phyloP scores from a whole-genome alignment of 2,888 invertebrate genomes.

The Microctonus brassicae region DNA sequence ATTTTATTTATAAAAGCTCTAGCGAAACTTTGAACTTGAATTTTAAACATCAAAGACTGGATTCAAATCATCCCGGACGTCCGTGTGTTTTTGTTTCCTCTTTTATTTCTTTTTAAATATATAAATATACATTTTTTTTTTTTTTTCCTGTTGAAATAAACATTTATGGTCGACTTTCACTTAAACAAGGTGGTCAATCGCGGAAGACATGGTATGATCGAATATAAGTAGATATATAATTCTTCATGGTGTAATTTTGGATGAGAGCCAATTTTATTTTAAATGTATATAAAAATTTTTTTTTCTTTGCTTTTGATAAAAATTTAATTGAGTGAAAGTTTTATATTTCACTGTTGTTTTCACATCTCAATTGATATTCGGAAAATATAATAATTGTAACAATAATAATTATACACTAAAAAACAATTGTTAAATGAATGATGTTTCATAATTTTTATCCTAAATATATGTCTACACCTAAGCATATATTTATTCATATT shows the following conservation, averaged over 20 bases:
- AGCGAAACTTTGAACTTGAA: conserved; percentile 22
- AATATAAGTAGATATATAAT: conserved; percentile 16
- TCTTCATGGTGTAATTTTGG: too few species aligned
- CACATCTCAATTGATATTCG: background rate
- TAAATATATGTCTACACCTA: background rate
- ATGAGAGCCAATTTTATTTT: background rate
- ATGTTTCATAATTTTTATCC: background rate
- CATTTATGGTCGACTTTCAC: conserved; percentile 31
- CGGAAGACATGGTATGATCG: conserved; percentile 6
- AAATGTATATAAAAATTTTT: background rate
- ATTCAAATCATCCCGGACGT: conserved; percentile 9
- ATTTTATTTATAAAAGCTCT: background rate
- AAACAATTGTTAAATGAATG: background rate
- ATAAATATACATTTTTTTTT: background rate
- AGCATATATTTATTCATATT: background rate
- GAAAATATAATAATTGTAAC: background rate
- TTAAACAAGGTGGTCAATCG: conserved; percentile 15
- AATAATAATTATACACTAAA: background rate
- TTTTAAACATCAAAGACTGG: conserved; percentile 5
- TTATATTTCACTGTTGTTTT: too few species aligned
- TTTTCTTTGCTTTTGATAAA: background rate
- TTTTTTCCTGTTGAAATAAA: background rate
- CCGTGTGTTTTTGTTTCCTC: background rate
- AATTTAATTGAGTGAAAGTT: background rate
- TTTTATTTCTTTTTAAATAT: background rate